Evolutionary conservation across 1,140 invertebrate genomes (phyloP), one percentile per base, ranked within the genome.

Genomic region (Zaprionus taronus): DNA sequence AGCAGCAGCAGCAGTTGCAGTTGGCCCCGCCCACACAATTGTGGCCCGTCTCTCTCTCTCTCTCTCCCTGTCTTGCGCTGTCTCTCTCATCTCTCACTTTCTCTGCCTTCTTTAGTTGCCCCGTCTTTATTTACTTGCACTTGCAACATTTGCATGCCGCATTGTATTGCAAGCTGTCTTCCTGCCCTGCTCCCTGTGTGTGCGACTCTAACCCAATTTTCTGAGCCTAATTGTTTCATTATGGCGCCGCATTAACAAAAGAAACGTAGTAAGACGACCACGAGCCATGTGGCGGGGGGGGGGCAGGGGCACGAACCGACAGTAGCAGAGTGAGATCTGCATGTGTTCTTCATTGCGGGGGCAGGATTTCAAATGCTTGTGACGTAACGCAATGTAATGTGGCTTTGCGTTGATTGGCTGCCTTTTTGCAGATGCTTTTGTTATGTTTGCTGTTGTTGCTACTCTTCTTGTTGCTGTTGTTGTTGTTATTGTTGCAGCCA

Each of bases 221-320:
- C 73, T 91, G 81, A 81, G 77, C 82, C 79, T 90, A 90, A 90
- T 90, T 90, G 85, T 90, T 90, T 90, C 85, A 90, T 90, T 90
- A 90, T 90, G 85, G 79, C 79, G 84, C 79, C 84, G 79, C 84
- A 90, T 90, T 79, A 90, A 89, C 85, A 90, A 78, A 72, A 56
- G 58, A 77, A 81, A 80, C 71, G 80, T 80, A 62, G 62, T 87
- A 89, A 89, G 78, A 83, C 41, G 41, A 17, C 41, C 41, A 24
- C 36, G 15, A 41, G 57, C 17, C 41, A 4, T 11, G 24, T 14
- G 31, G 6, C 26, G 24, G 7, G 14, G 12, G 26, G 55, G 12
- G n/a, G 26, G 24, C 41, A 34, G 22, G 1, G 22, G 28, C 17
- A 5, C 31, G 31, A 11, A 4, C 31, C 31, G 31, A 36, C 41